Evolutionary conservation across 2,113 vertebrate genomes (phyloP), one percentile per base, ranked within the genome.

Genomic region (Promerops cafer): DNA sequence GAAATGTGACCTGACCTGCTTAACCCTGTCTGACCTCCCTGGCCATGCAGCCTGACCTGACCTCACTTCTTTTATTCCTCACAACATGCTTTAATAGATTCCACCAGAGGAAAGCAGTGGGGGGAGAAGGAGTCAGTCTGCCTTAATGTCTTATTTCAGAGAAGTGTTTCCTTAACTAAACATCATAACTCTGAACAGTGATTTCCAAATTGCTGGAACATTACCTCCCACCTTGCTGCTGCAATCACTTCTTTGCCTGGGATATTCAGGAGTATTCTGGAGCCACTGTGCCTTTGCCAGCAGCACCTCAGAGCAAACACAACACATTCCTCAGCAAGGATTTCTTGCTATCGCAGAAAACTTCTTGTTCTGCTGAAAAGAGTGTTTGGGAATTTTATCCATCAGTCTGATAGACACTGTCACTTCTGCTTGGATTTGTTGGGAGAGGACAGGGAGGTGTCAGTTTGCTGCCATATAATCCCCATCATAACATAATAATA

Each of bases 1-100:
- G 96, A 92, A 84, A 83, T 77, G 90, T 59, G 96, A 96, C 96
- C 97, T 96, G 97, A 96, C 96, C 96, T 76, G 94, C 91, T 95
- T 89, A 95, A 96, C 96, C 96, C 92, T 47, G 95, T 94, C 94
- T 97, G 97, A 96, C 97, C 97, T 93, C 88, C 93, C 86, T 66
- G 50, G 87, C 79, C 57, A 52, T 10, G 6, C 26, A 91, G 79
- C 64, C 96, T 57, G 93, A 90, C 96, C 92, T 53, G 60, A 86
- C 91, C 88, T 79, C 74, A 2, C 92, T 95, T 50, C 93, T 80
- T 96, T 96, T 94, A 92, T 91, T 92, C 81, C 53, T 92, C 87
- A 96, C 61, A 52, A 94, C 84, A 87, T 30, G 70, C 63, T 91
- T 85, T 85, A 65, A 94, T 61, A 69, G 95, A 96, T 91, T 86